Percentiles rank a stretch among this genome's conserved stretches.
These are phyloP conservation scores for Deilephila elpenor DNA, from an alignment of 2,888 invertebrate genomes.

Conservation along the genomic window DNA sequence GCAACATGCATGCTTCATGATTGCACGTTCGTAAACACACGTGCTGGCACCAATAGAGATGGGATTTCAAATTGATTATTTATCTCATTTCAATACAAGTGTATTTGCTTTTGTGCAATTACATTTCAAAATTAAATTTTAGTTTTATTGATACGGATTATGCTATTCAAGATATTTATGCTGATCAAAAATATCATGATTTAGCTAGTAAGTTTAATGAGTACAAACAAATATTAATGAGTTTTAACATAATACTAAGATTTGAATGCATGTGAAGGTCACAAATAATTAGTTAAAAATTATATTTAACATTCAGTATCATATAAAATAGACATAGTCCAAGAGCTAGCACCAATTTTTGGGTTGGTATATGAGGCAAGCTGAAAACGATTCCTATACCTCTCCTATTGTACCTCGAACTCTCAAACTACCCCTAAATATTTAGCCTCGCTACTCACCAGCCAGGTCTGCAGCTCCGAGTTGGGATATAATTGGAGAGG, in stretches of 20 bases:
- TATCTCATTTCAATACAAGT: slow-evolving; percentile 10
- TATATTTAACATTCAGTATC: too few relatives aligned
- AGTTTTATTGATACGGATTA: not conserved
- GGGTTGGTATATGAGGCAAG: too few relatives aligned
- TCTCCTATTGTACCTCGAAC: too few relatives aligned
- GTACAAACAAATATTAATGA: slow-evolving; percentile 28
- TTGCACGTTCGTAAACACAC: not conserved
- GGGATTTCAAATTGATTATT: not conserved
- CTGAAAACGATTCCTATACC: too few relatives aligned
- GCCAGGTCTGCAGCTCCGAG: too few relatives aligned
- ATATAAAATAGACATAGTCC: too few relatives aligned
- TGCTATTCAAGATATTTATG: slow-evolving; percentile 1
- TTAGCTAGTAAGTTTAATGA: slow-evolving; percentile 26
- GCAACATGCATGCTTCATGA: not conserved
- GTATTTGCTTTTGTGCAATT: not conserved
- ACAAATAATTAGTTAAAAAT: not conserved
- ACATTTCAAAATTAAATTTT: slow-evolving; percentile 8
- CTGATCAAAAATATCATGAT: slow-evolving; percentile 26
- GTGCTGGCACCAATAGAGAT: not conserved
- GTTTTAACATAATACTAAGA: not conserved
- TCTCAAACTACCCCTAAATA: too few relatives aligned
- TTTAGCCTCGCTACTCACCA: too few relatives aligned
- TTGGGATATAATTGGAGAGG: too few relatives aligned
- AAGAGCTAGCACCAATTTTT: too few relatives aligned
- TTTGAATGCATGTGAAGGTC: slow-evolving; percentile 1